Evolutionary conservation across 1,140 invertebrate species (phyloP), one percentile per base, ranked within the genome.

Genomic region (Scaptomyza hsui): DNA sequence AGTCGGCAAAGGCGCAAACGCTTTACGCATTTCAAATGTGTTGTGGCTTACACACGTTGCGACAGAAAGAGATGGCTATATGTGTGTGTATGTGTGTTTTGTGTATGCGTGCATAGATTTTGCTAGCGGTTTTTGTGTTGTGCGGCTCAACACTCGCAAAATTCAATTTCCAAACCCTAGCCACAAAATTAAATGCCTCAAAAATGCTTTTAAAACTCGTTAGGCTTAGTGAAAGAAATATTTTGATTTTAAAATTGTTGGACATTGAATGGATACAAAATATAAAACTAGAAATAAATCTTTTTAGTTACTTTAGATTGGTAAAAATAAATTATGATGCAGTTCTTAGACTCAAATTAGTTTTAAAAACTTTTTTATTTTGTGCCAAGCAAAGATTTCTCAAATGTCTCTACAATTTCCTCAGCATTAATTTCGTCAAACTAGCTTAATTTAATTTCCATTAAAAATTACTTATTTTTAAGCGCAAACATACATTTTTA

Each of bases 21-120:
- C 62, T 81, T 63, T 75, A 73, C 78, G 74, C 81, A 88, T 86
- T 82, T 78, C 29, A 82, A 86, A 86, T 88, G 82, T 82, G 70
- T 75, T 78, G 63, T 56, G 72, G 57, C 71, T 53, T 51, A 16
- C 52, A 61, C 59, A 75, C 77, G 74, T 56, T 76, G 76, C 63
- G 56, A 41, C 13, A 12, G 39, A 41, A 37, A 12, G 52, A 47
- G 44, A 62, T 42, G 12, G 60, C 42, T n/a, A n/a, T 45, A 19
- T 32, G 41, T 35, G 49, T 63, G 35, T 37, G 44, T 5, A 29
- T 47, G 19, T 29, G 51, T 13, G 21, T 41, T 39, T 56, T 70
- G 35, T 51, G 61, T 63, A 35, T 61, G 65, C 47, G 64, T 68
- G 74, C 67, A 78, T 86, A 75, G 82, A 88, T 82, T 75, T 78